Evolutionary conservation across 2,797 vertebrate species (phyloP).

Genomic region (Tapirus indicus): DNA sequence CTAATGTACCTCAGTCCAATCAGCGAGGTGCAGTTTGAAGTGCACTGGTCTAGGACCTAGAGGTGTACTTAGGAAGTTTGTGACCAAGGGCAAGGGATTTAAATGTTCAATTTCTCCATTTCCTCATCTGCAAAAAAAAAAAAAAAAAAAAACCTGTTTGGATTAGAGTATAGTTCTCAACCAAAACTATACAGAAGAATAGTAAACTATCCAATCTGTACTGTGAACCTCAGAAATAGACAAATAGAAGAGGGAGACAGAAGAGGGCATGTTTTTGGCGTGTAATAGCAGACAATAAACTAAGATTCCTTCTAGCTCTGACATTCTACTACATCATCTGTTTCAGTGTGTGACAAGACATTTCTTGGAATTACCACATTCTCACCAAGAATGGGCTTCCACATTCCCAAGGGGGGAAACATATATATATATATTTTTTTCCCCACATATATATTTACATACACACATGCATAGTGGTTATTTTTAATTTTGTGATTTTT

Average conservation of each 20-base stretch:
- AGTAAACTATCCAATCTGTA: neutral
- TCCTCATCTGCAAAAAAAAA: neutral
- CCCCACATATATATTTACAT: neutral
- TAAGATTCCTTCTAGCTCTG: neutral
- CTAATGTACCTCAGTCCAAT: neutral
- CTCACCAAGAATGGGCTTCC: neutral
- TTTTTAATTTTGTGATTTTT: slow-evolving; percentile 17
- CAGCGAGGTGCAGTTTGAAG: neutral
- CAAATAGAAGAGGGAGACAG: neutral
- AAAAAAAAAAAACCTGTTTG: neutral
- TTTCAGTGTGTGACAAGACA: neutral
- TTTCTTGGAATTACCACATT: slow-evolving; percentile 7
- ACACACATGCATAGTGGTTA: neutral
- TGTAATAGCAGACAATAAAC: neutral
- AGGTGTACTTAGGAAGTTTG: neutral
- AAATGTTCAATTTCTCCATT: slow-evolving; percentile 6
- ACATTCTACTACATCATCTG: neutral
- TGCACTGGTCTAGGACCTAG: neutral
- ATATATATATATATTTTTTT: neutral
- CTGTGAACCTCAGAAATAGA: neutral
- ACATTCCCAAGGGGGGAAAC: neutral
- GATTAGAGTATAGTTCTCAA: neutral
- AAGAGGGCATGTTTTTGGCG: neutral
- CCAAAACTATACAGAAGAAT: neutral
- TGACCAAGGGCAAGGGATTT: neutral